phyloP scores from a whole-genome alignment of 2,113 vertebrate genomes.

The Scatophagus argus region DNA sequence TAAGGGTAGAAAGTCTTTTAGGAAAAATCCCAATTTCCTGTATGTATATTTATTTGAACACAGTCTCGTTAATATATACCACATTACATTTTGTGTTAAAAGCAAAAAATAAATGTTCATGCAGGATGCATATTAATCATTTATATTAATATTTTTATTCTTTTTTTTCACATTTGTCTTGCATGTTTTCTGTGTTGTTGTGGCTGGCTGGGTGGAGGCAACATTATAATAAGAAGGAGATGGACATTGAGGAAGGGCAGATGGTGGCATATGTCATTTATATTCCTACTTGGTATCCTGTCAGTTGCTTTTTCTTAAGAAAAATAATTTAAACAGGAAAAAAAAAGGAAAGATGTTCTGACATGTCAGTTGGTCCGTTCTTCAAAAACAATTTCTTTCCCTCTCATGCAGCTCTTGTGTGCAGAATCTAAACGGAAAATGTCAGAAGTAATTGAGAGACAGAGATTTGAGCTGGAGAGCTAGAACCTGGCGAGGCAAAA shows the following conservation, averaged over 20 bases:
- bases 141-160: background rate
- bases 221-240: background rate
- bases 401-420: background rate
- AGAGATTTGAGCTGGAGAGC: conserved; percentile 30
- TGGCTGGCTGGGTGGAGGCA: background rate
- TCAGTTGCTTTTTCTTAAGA: background rate
- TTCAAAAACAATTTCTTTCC: conserved; percentile 1
- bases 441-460: conserved; percentile 57
- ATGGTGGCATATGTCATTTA: background rate
- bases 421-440: conserved; percentile 52
- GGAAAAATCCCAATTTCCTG: no score
- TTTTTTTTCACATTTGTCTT: background rate
- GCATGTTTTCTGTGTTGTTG: background rate
- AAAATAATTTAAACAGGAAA: background rate
- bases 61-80: no score
- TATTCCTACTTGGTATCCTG: background rate
- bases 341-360: background rate
- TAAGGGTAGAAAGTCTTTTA: no score
- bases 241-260: background rate
- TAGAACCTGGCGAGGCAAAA: conserved; percentile 33
- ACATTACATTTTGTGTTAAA: no score
- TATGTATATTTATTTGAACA: no score
- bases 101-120: no score
- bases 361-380: background rate
- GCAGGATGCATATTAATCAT: no score